Conservation (phyloP, 2,888 invertebrate genomes). For the Pemphredon lugubris region DNA sequence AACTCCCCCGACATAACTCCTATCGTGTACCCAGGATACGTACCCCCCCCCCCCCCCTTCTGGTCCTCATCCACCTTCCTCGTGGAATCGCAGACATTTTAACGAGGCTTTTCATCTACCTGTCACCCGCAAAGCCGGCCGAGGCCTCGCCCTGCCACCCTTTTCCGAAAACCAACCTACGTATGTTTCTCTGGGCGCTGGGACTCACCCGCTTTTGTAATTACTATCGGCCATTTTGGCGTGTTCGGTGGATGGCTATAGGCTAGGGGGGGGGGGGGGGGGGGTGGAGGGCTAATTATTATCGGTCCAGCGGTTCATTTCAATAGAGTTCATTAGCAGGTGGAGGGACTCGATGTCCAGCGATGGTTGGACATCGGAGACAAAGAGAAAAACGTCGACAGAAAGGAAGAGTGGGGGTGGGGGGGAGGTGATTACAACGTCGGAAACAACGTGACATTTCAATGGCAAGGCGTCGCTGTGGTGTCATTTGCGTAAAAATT, state of each 20-base stretch:
- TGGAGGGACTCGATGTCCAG: slow-evolving; percentile 29
- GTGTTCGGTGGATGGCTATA: too few species aligned
- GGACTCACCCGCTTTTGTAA: slow-evolving; percentile 45
- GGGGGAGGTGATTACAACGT: too few species aligned
- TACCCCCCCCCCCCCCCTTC: neutral
- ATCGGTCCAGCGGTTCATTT: slow-evolving; percentile 56
- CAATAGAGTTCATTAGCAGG: slow-evolving; percentile 56
- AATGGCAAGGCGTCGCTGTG: too few species aligned
- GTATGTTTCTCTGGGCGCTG: slow-evolving; percentile 40
- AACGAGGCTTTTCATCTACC: slow-evolving; percentile 63
- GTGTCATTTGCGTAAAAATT: slow-evolving; percentile 4
- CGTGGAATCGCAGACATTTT: slow-evolving; percentile 52
- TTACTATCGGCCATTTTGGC: slow-evolving; percentile 46
- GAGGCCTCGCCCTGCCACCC: slow-evolving; percentile 25
- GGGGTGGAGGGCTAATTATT: slow-evolving; percentile 50
- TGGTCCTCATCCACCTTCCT: slow-evolving; percentile 4
- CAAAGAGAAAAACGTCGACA: neutral
- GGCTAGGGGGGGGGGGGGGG: neutral
- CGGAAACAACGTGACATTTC: slow-evolving; percentile 8
- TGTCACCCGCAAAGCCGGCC: slow-evolving; percentile 55
- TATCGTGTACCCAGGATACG: slow-evolving; percentile 12
- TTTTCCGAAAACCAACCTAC: slow-evolving; percentile 54
- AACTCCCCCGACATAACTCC: slow-evolving; percentile 24
- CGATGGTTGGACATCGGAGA: neutral
- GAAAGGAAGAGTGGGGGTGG: slow-evolving; percentile 4